A percentile compares a stretch with the other conserved stretches of the same genome.
Conservation (phyloP, 2,113 vertebrate species). For the Saguinus midas region DNA sequence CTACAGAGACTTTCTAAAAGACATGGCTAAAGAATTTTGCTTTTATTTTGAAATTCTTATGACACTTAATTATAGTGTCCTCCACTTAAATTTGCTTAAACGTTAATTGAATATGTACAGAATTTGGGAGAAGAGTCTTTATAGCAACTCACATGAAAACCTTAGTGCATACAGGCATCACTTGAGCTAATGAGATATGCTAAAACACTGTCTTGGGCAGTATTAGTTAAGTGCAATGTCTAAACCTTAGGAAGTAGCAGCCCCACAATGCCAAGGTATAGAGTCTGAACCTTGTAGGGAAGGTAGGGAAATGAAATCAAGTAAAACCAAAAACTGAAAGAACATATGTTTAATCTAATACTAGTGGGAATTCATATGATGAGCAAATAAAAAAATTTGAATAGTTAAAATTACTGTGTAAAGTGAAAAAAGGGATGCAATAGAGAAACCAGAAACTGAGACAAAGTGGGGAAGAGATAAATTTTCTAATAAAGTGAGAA, state of each 20-base stretch:
- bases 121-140: neutral
- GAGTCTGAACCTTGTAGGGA: neutral
- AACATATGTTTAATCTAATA: neutral
- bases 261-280: neutral
- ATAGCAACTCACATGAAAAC: neutral
- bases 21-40: neutral
- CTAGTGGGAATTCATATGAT: neutral
- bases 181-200: neutral
- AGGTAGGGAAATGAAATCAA: neutral
- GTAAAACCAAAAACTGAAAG: neutral
- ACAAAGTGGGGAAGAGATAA: neutral
- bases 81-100: slow-evolving; percentile 7
- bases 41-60: neutral
- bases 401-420: neutral
- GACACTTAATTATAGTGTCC: neutral
- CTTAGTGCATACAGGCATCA: neutral
- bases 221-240: neutral
- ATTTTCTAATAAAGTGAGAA: neutral
- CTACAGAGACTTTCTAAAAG: slow-evolving; percentile 52
- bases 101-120: neutral
- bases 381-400: neutral
- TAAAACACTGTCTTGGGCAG: neutral
- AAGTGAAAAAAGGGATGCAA: neutral
- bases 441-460: neutral
- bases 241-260: neutral